Evolutionary conservation across 2,113 vertebrate species (phyloP), one percentile per base, ranked within the genome.

Genomic region (Cercopithecus mona): DNA sequence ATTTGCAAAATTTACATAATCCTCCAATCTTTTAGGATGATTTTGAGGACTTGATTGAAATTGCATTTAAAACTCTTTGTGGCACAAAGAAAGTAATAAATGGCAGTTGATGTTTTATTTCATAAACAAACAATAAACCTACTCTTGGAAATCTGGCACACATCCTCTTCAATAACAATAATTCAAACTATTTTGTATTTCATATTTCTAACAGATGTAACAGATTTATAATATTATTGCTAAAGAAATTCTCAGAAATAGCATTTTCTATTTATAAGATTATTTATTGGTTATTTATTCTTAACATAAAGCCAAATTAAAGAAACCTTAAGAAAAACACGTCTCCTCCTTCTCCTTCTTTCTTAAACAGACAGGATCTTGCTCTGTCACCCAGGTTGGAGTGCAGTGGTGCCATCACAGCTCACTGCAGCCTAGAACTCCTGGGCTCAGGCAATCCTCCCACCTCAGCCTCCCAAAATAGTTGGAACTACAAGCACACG

Each of bases 221-320:
- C 2, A 94, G 30, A 64, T 79, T 59, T 72, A 38, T 76, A 66
- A 55, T 55, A 40, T 52, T 90, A 72, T 20, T 52, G 22, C 48
- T 90, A 90, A 73, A 14, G 22, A 45, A 93, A 93, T 90, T 85
- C 50, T 96, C 72, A 79, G 86, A 68, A 88, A 85, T 10, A 82
- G 32, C 10, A 66, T 61, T 80, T 80, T 86, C 43, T 80, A 55
- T 23, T 80, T n/a, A 79, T 16, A 90, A 79, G 48, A 89, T 50
- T 89, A 89, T 50, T 83, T 88, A 88, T 40, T 88, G 64, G 52
- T 55, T 55, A 55, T 14, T 61, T 61, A 88, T 82, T 76, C 20
- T 84, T 85, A 93, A 79, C 13, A 76, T 43, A 85, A 80, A 82
- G 27, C 70, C 79, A 84, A 75, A 85, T 55, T 50, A 89, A 3